Base-by-base conservation (phyloP, 2,888 invertebrate genomes). In the Celastrina argiolus region DNA sequence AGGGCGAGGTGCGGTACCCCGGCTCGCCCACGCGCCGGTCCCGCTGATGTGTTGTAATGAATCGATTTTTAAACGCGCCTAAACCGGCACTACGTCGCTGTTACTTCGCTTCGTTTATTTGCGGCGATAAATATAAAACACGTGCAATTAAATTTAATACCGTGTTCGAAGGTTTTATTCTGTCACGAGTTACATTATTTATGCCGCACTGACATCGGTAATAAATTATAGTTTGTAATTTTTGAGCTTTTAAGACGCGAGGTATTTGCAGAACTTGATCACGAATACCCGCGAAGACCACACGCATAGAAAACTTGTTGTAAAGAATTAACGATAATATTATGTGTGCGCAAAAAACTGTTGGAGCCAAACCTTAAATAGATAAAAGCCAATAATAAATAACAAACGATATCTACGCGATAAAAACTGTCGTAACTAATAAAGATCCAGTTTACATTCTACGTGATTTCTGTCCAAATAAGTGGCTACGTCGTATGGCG, bases 61-160 rank as follows among this genome's bases (percentile, higher is more conserved):
- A 51, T 51, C 51, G 51, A 22, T 51, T 51, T 51, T 51, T 51
- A 51, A 51, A 51, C 51, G 22, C 51, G 51, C 51, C 51, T 26
- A 22, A 51, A 51, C 22, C 51, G 51, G 51, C 51, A 51, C 51
- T 12, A 26, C 51, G 5, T 51, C 51, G 51, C 51, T 12, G 16
- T 45, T 7, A 45, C 45, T 18, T 18, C 12, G 51, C 10, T 51
- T 51, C 51, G 51, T 51, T 51, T 51, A 51, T 51, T 51, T 51
- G 51, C 51, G 51, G 51, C 22, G 51, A 51, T 51, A 51, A 51
- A 51, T 51, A 51, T 51, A 51, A 51, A 51, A 51, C 51, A 26
- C 26, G 51, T 51, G 22, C 51, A 51, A 51, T 22, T 51, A 51
- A 51, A 51, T 51, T 22, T 26, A 45, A 22, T 51, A 5, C 51